Base-by-base conservation (phyloP, 1,140 invertebrate genomes). In the Drosophila mauritiana region DNA sequence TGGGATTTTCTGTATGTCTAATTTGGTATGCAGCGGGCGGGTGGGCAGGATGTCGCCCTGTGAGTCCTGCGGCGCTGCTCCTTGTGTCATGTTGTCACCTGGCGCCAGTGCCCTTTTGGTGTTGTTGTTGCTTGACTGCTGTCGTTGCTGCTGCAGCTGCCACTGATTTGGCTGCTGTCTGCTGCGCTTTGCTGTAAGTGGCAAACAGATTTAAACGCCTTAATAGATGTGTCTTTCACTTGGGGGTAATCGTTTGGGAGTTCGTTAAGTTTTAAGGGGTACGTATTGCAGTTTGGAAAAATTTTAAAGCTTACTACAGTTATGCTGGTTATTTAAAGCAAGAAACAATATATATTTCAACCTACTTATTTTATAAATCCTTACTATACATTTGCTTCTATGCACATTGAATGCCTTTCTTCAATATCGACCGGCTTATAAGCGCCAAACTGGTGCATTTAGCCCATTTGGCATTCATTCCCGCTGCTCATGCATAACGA, bases 1-100 rank as follows among this genome's bases (percentile, higher is more conserved):
- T 7, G 89, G 73, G 67, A 91, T 67, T 61, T 85, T 80, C 64
- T 91, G 80, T 76, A 91, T 90, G 78, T 91, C 89, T 89, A 91
- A 88, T 91, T 91, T 91, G 31, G 70, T 90, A 80, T 86, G 83
- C 77, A 62, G 36, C 42, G 84, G 48, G 27, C 73, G 59, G 48
- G 20, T 46, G 58, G 45, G 57, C 36, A 34, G 57, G 45, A n/a
- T 65, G 46, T 56, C 80, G 52, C 49, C 25, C n/a, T 40, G 62
- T n/a, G 49, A 54, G 36, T 37, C 67, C 62, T 69, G 65, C 17
- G 48, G 57, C 49, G 46, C 52, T 55, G 43, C 45, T 67, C 73
- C 54, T 73, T 65, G 75, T 72, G 80, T 84, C 80, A 86, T 86
- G 54, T 48, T 89, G 84, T 77, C 75, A 79, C 74, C 73, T 67